Evolutionary conservation across 1,140 invertebrate genomes (phyloP).

Genomic region (Aphelenchoides besseyi): DNA sequence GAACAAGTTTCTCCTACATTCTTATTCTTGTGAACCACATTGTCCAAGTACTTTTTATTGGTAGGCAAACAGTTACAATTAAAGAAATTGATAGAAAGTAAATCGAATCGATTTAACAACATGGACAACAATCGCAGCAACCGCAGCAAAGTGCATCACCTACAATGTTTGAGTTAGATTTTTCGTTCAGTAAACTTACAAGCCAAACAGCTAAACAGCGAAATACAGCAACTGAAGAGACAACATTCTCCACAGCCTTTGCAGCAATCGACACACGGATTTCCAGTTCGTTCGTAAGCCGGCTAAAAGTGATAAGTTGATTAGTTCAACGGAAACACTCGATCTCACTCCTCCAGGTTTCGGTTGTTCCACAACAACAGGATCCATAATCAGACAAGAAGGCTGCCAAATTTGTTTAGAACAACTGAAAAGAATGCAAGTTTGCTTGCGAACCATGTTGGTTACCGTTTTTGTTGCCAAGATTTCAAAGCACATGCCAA

Average conservation of each 20-base stretch:
- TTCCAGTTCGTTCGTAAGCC: too few species aligned
- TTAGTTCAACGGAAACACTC: too few species aligned
- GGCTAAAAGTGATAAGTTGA: too few species aligned
- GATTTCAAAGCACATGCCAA: too few species aligned
- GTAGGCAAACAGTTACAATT: too few species aligned
- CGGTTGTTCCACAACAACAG: not conserved
- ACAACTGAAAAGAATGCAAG: not conserved
- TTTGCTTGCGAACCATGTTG: not conserved
- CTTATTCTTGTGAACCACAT: too few species aligned
- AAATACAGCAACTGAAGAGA: not conserved
- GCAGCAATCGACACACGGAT: too few species aligned
- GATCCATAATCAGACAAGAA: not conserved
- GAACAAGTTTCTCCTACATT: too few species aligned
- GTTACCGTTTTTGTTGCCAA: not conserved
- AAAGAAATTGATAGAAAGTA: not conserved
- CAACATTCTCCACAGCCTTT: not conserved
- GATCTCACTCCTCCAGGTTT: not conserved
- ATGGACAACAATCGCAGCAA: not conserved
- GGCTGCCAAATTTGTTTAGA: not conserved
- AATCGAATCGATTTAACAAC: not conserved
- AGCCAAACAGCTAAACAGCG: not conserved
- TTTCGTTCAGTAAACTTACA: not conserved
- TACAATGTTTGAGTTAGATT: not conserved
- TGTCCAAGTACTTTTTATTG: too few species aligned
- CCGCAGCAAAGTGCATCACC: not conserved